Conservation (phyloP, 2,113 vertebrate genomes). For the Corythoichthys haematopterus region DNA sequence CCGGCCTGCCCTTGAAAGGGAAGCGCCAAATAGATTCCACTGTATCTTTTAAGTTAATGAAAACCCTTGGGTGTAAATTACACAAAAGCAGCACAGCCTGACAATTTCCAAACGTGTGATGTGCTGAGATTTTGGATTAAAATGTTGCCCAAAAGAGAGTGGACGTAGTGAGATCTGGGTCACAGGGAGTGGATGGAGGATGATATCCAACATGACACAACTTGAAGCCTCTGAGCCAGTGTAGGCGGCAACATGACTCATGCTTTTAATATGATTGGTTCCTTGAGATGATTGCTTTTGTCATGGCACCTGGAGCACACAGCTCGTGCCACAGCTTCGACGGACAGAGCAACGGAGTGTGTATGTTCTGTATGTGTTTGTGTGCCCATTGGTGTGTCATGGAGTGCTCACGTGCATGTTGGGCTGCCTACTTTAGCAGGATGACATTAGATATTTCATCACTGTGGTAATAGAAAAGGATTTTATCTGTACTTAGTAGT, state of each 20-base stretch:
- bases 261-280: conserved; percentile 67
- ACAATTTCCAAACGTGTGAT: background rate
- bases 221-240: conserved; percentile 60
- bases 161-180: conserved; percentile 54
- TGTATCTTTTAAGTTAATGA: background rate
- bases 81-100: conserved; percentile 1
- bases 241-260: conserved; percentile 62
- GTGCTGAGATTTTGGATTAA: conserved; percentile 9
- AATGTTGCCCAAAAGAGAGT: conserved; percentile 20
- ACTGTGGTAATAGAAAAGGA: conserved; percentile 13
- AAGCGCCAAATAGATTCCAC: conserved; percentile 6
- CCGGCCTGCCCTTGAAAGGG: conserved; percentile 14
- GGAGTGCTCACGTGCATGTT: conserved; percentile 7
- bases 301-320: conserved; percentile 63
- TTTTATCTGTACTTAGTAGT: conserved; percentile 25
- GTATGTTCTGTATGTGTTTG: conserved; percentile 5
- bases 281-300: conserved; percentile 62
- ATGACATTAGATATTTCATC: conserved; percentile 25
- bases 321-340: conserved; percentile 24
- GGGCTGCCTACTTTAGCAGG: conserved; percentile 1
- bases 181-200: conserved; percentile 49
- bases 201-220: conserved; percentile 62
- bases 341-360: conserved; percentile 24
- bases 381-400: conserved; percentile 11
- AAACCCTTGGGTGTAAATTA: background rate